A percentile compares a stretch with the other conserved stretches of the same genome.
phyloP scores from a whole-genome alignment of 1,140 invertebrate genomes.

The Subanguina moxae region DNA sequence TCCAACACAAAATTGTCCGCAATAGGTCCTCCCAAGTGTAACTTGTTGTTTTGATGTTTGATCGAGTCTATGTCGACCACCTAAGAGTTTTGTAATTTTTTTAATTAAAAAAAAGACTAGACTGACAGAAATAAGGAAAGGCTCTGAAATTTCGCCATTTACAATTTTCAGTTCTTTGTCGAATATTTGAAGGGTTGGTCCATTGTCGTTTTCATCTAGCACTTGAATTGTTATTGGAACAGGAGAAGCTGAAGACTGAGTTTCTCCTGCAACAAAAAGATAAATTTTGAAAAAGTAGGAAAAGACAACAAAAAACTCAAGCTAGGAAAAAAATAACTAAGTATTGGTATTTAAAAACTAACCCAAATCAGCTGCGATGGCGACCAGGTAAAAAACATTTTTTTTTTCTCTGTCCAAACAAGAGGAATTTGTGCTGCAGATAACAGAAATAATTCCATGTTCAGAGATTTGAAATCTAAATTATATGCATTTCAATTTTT shows the following conservation, averaged over 20 bases:
- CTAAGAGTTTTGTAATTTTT: not conserved
- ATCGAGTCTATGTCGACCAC: not conserved
- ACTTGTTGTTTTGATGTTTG: not conserved
- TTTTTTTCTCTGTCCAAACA: not conserved
- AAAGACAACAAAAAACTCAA: too few relatives aligned
- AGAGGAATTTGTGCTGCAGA: not conserved
- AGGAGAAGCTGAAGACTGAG: not conserved
- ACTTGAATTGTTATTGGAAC: not conserved
- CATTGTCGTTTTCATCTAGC: slow-evolving; percentile 7
- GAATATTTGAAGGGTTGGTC: slow-evolving; percentile 1
- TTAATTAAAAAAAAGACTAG: not conserved
- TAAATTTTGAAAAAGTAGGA: not conserved
- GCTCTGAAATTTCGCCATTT: not conserved
- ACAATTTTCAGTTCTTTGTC: slow-evolving; percentile 3
- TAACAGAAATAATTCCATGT: not conserved
- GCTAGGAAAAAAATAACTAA: too few relatives aligned
- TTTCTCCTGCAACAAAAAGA: not conserved
- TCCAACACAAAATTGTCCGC: not conserved
- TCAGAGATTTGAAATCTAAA: not conserved
- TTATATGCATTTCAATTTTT: too few relatives aligned
- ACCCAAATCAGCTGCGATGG: not conserved
- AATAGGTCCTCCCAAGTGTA: not conserved
- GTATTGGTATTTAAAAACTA: not conserved
- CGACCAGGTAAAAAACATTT: not conserved
- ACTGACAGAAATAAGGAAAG: slow-evolving; percentile 5